Evolutionary conservation across 1,140 invertebrate genomes (phyloP).

Genomic region (Nasonia giraulti): DNA sequence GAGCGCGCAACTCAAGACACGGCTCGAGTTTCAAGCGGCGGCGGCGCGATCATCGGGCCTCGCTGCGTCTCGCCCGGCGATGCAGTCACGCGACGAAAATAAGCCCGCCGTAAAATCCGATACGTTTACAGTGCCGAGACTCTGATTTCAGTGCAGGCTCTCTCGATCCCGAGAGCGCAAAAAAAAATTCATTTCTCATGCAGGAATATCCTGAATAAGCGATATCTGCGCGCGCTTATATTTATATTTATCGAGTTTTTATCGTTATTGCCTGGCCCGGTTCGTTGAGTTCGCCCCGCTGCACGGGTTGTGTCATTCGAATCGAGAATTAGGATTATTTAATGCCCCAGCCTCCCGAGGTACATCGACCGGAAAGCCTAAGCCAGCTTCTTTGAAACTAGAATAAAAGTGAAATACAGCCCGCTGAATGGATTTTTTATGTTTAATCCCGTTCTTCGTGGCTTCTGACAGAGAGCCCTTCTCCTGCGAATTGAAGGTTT

Average conservation of each 20-base stretch:
- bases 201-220: background rate
- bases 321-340: background rate
- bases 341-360: background rate
- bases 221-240: background rate
- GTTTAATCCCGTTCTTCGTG: too few species aligned
- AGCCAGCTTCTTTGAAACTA: too few species aligned
- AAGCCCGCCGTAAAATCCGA: constrained; percentile 11
- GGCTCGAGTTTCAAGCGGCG: background rate
- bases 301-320: background rate
- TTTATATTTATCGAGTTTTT: background rate
- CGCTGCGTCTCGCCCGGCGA: background rate
- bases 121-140: constrained; percentile 2
- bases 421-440: too few species aligned
- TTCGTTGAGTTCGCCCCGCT: background rate
- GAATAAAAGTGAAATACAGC: too few species aligned
- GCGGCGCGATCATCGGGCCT: background rate
- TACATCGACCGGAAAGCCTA: too few species aligned
- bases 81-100: constrained; percentile 22
- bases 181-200: background rate
- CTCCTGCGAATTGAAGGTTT: too few species aligned
- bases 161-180: background rate
- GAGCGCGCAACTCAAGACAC: background rate
- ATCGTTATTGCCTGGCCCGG: background rate
- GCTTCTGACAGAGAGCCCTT: too few species aligned
- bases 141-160: background rate